Percentiles rank a stretch among this genome's conserved stretches.
phyloP scores from a whole-genome alignment of 2,797 vertebrate species.

The Selene dorsalis region DNA sequence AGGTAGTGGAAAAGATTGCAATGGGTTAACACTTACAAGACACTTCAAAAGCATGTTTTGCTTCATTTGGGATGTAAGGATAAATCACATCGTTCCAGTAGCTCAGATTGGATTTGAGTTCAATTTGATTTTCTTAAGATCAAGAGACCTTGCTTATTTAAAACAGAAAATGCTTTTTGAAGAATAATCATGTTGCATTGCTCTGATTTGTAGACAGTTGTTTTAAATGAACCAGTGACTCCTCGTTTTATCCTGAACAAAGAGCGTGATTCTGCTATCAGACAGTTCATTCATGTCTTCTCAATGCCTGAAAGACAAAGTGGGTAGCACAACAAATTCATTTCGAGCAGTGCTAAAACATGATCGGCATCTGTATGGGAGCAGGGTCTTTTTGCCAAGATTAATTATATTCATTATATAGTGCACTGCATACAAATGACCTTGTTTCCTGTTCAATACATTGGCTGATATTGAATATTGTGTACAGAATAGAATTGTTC shows the following conservation, averaged over 20 bases:
- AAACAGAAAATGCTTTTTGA: slow-evolving; percentile 62
- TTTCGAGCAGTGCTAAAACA: slow-evolving; percentile 81
- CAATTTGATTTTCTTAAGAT: slow-evolving; percentile 76
- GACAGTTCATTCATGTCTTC: slow-evolving; percentile 80
- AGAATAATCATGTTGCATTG: slow-evolving; percentile 73
- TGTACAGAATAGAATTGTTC: slow-evolving; percentile 27
- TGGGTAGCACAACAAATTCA: slow-evolving; percentile 84
- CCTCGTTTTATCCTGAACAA: slow-evolving; percentile 77
- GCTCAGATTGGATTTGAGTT: slow-evolving; percentile 65
- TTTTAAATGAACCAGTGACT: slow-evolving; percentile 78
- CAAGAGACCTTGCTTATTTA: slow-evolving; percentile 61
- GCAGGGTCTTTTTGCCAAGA: slow-evolving; percentile 74
- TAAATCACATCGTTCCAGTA: slow-evolving; percentile 64
- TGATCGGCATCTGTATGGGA: slow-evolving; percentile 82
- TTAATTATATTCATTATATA: slow-evolving; percentile 81
- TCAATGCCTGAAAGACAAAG: slow-evolving; percentile 81
- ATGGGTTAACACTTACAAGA: slow-evolving; percentile 49
- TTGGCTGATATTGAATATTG: slow-evolving; percentile 51
- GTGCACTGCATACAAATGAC: slow-evolving; percentile 68
- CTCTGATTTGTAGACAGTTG: slow-evolving; percentile 76
- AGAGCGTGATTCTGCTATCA: slow-evolving; percentile 79
- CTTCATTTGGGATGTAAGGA: slow-evolving; percentile 46
- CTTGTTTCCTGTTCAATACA: slow-evolving; percentile 59
- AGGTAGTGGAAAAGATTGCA: slow-evolving; percentile 34
- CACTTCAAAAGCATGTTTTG: slow-evolving; percentile 38